A percentile compares a stretch with the other conserved stretches of the same genome.
These are phyloP conservation scores for Hycleus phaleratus DNA, from an alignment of 1,140 invertebrate genomes.

Conservation along the genomic window DNA sequence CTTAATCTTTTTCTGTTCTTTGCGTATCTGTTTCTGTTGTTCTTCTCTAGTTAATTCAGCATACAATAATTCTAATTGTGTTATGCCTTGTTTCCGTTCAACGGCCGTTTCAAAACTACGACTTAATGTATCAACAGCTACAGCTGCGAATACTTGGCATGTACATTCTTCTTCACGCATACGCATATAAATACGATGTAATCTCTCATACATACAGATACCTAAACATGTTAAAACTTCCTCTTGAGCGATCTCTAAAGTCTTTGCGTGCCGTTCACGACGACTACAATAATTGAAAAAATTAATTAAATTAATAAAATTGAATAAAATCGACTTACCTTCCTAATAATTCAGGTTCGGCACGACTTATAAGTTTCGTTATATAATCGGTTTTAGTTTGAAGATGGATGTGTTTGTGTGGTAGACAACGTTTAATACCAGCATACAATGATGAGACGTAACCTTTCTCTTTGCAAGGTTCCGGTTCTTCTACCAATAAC, in stretches of 20 bases:
- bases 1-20: slow-evolving; percentile 80
- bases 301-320: too few relatives aligned
- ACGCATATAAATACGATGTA: slow-evolving; percentile 77
- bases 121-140: slow-evolving; percentile 76
- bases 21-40: slow-evolving; percentile 69
- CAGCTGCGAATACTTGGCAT: slow-evolving; percentile 82
- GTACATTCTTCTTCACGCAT: slow-evolving; percentile 84
- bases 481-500: slow-evolving; percentile 76
- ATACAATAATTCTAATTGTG: slow-evolving; percentile 75
- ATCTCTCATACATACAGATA: slow-evolving; percentile 80
- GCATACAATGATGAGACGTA: slow-evolving; percentile 79
- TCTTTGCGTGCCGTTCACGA: slow-evolving; percentile 87
- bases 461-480: slow-evolving; percentile 77
- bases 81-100: slow-evolving; percentile 80
- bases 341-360: slow-evolving; percentile 82
- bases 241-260: slow-evolving; percentile 89
- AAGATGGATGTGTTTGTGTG: slow-evolving; percentile 81
- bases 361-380: slow-evolving; percentile 73
- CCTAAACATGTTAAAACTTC: slow-evolving; percentile 90
- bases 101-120: slow-evolving; percentile 85
- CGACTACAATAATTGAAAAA: slow-evolving; percentile 35
- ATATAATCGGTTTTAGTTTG: slow-evolving; percentile 82
- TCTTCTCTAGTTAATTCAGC: slow-evolving; percentile 78
- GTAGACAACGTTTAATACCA: slow-evolving; percentile 75
- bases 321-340: slow-evolving; percentile 43